Conservation (phyloP, 1,140 invertebrate species). For the Homalodisca vitripennis region DNA sequence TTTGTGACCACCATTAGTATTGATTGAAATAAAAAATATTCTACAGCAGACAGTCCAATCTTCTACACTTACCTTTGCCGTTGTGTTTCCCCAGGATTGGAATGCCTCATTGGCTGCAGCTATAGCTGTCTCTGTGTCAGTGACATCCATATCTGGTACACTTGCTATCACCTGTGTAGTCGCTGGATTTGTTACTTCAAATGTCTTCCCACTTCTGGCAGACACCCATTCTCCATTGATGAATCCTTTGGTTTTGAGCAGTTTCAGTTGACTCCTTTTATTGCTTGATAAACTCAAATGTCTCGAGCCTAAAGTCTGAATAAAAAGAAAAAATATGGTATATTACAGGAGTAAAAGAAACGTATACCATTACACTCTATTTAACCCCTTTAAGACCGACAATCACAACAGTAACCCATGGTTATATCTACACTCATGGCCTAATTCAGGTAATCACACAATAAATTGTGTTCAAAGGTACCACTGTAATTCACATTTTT, state of each 20-base stretch:
- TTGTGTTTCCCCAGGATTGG: conserved; percentile 70
- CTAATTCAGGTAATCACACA: no score
- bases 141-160: conserved; percentile 81
- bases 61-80: conserved; percentile 62
- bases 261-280: conserved; percentile 4
- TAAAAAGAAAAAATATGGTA: neutral
- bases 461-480: no score
- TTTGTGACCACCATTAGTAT: neutral
- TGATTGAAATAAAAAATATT: neutral
- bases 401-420: no score
- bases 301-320: neutral
- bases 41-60: neutral
- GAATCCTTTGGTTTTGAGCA: conserved; percentile 57
- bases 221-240: conserved; percentile 80
- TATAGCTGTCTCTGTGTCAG: conserved; percentile 74
- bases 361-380: no score
- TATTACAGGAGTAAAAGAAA: no score
- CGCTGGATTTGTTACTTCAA: conserved; percentile 74
- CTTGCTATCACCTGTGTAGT: conserved; percentile 69
- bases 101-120: conserved; percentile 74
- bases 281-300: neutral
- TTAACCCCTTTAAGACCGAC: no score
- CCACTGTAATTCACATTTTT: no score
- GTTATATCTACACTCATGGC: no score
- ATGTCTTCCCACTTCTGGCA: conserved; percentile 64